Evolutionary conservation across 1,140 invertebrate species (phyloP).

Genomic region (Colletes gigas): DNA sequence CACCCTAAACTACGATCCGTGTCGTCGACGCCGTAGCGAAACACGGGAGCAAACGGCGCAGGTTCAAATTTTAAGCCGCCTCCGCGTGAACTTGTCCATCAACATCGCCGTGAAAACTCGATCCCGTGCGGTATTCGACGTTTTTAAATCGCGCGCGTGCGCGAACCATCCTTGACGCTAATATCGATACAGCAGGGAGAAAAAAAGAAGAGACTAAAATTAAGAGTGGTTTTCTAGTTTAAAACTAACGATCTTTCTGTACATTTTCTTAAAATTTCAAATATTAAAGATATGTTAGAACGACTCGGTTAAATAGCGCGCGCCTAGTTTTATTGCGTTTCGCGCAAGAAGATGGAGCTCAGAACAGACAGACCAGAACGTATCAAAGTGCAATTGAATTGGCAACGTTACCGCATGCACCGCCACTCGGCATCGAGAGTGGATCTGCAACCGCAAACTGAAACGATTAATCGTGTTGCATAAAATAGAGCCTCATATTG

Average conservation of each 20-base stretch:
- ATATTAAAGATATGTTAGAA: no score
- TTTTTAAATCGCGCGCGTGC: not conserved
- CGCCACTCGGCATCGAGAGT: slow-evolving; percentile 9
- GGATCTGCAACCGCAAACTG: slow-evolving; percentile 10
- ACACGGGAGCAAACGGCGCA: not conserved
- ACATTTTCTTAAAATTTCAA: no score
- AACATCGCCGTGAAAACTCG: not conserved
- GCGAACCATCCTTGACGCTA: not conserved
- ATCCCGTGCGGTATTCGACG: not conserved
- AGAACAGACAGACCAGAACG: slow-evolving; percentile 5
- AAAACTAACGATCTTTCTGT: no score
- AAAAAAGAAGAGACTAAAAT: no score
- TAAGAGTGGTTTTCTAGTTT: no score
- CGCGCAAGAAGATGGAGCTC: slow-evolving; percentile 1
- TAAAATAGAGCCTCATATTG: slow-evolving; percentile 3
- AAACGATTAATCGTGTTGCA: slow-evolving; percentile 29
- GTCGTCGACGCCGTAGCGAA: slow-evolving; percentile 33
- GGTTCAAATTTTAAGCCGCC: slow-evolving; percentile 26
- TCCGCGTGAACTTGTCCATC: not conserved
- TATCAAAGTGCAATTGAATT: not conserved
- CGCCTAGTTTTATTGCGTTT: not conserved
- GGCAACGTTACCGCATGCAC: slow-evolving; percentile 26
- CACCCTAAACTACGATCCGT: slow-evolving; percentile 35
- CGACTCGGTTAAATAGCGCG: no score
- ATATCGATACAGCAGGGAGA: no score